These are phyloP conservation scores for Antedon mediterranea DNA, from an alignment of 53 echinoderm and acorn worm genomes.

Conservation along the genomic window DNA sequence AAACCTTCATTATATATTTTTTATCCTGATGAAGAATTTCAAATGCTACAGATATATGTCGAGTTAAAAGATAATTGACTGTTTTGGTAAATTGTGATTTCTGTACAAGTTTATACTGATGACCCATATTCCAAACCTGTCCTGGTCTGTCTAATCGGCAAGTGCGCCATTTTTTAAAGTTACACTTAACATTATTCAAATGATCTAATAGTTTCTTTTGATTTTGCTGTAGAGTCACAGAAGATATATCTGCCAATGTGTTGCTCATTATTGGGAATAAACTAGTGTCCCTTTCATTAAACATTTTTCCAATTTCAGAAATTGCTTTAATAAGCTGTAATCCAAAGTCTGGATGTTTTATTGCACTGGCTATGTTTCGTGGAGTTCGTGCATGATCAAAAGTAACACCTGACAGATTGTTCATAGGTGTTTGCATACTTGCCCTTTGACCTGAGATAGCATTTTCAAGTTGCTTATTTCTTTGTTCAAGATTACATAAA, in stretches of 20 bases:
- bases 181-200: background rate
- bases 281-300: background rate
- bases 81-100: background rate
- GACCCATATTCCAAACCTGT: slow-evolving; percentile 17
- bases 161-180: background rate
- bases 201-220: background rate
- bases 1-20: slow-evolving; percentile 38
- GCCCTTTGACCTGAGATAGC: background rate
- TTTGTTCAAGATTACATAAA: background rate
- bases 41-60: slow-evolving; percentile 16
- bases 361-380: background rate
- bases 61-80: background rate
- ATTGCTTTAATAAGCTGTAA: background rate
- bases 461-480: background rate
- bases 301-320: background rate
- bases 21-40: slow-evolving; percentile 16
- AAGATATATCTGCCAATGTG: background rate
- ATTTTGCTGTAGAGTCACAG: background rate
- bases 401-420: background rate
- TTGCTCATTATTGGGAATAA: background rate
- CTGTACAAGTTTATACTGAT: slow-evolving; percentile 22
- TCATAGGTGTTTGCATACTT: background rate
- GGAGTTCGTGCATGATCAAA: background rate
- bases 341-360: background rate
- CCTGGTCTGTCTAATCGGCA: slow-evolving; percentile 6